Conservation (phyloP, 92 coral and sea anemone genomes). For the Phymanthus crucifer region DNA sequence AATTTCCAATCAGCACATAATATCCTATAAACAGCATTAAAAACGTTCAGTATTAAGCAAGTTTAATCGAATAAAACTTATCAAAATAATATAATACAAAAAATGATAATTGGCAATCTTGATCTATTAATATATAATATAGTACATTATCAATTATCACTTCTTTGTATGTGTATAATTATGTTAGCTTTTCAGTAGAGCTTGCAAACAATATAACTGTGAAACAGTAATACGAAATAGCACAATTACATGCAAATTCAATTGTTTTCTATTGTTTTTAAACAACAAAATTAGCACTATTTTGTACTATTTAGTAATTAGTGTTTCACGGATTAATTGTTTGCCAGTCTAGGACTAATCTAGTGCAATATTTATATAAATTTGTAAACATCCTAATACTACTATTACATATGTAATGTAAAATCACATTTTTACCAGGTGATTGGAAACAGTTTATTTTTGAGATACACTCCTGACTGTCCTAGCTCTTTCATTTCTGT, state of each 20-base stretch:
- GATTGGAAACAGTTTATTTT: conserved; percentile 2
- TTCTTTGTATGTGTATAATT: neutral
- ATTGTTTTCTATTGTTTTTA: too few species aligned
- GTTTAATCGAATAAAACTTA: neutral
- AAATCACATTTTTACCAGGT: conserved; percentile 2
- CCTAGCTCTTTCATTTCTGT: neutral
- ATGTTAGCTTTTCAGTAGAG: neutral
- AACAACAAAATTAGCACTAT: too few species aligned
- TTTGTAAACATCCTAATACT: neutral
- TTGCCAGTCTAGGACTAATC: neutral
- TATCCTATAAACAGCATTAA: conserved; percentile 13
- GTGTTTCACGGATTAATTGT: neutral
- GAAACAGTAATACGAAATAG: too few species aligned
- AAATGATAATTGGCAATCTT: neutral
- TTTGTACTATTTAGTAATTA: too few species aligned
- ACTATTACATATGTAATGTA: neutral
- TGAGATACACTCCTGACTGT: neutral
- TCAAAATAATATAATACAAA: neutral
- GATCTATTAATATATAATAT: neutral
- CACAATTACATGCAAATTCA: too few species aligned
- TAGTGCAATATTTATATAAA: neutral
- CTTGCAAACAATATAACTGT: neutral
- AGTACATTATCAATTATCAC: neutral
- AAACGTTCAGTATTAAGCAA: neutral
- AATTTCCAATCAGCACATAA: conserved; percentile 39